These are phyloP conservation scores for Scarus forsteni DNA, from an alignment of 2,797 vertebrate species.

Conservation along the genomic window DNA sequence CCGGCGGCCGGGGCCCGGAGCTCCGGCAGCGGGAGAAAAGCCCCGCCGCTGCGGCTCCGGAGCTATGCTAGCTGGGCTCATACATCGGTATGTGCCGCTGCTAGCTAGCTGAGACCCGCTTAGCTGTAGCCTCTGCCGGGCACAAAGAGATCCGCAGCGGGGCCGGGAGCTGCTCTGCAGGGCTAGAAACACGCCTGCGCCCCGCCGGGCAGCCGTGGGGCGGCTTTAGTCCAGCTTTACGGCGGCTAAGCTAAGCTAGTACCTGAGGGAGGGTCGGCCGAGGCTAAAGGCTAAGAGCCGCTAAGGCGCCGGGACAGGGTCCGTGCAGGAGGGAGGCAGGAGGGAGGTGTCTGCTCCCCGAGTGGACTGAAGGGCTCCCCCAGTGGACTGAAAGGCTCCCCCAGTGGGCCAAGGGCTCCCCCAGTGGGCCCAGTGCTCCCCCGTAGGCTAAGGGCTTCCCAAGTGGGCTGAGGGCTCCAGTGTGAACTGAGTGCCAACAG, in stretches of 20 bases:
- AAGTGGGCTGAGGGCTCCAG: too few relatives aligned
- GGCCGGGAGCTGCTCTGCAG: slow-evolving; percentile 18
- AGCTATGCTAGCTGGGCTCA: slow-evolving; percentile 82
- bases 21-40: slow-evolving; percentile 30
- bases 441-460: too few relatives aligned
- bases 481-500: slow-evolving; percentile 28
- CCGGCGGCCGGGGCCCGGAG: too few relatives aligned
- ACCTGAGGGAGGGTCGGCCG: slow-evolving; percentile 74
- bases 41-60: slow-evolving; percentile 76
- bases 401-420: too few relatives aligned
- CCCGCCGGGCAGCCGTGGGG: background rate
- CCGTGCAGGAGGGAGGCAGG: slow-evolving; percentile 69
- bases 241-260: slow-evolving; percentile 69
- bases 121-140: slow-evolving; percentile 54
- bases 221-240: slow-evolving; percentile 45
- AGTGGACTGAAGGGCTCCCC: slow-evolving; percentile 41
- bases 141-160: slow-evolving; percentile 66
- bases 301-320: slow-evolving; percentile 79
- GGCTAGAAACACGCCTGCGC: slow-evolving; percentile 46
- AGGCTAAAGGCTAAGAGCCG: slow-evolving; percentile 80
- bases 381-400: too few relatives aligned
- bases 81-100: slow-evolving; percentile 84
- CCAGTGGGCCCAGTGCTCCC: too few relatives aligned
- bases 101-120: slow-evolving; percentile 71
- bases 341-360: slow-evolving; percentile 71